Evolutionary conservation across 2,113 vertebrate species (phyloP), one percentile per base, ranked within the genome.

Genomic region (Pterocles orientalis): DNA sequence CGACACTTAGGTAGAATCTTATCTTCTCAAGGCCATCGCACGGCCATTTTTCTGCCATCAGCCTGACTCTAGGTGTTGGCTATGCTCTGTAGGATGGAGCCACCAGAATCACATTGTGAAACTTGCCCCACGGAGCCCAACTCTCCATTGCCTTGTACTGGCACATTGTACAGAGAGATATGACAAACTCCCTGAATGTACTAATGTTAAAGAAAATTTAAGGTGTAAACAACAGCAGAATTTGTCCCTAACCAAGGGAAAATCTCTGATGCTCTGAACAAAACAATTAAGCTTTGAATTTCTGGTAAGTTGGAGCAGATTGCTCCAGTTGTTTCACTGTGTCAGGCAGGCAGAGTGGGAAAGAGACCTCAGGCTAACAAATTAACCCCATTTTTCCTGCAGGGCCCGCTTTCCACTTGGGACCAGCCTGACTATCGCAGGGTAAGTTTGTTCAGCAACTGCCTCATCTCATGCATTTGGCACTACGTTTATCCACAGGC

Each of bases 391-490:
- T n/a, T 77, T 76, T 93, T 86, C 78, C 56, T 34, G 33, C 36
- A 79, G 66, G 56, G 29, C 39, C 65, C 86, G 58, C 56, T 57
- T 81, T 70, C 77, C 43, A n/a, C 34, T 34, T 47, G 43, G 68
- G 29, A 88, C 29, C 76, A 81, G 41, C 43, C 50, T 3, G 1
- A 33, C 33, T 71, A 24, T 36, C 0, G 0, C 41, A 57, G 31
- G 39, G 9, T 43, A 41, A 57, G 41, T 89, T 48, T 87, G 64
- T 56, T 90, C 48, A 68, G 39, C 84, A 82, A 64, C 14, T 4
- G 15, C 48, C 53, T 68, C 0, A 0, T 51, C 66, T 61, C 62
- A 4, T 12, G 33, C 3, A 1, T 54, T 71, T 82, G 53, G 43
- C 58, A 48, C 65, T 39, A 6, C 3, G 0, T 77, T 90, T 75